phyloP scores from a whole-genome alignment of 2,888 invertebrate genomes.

The Acrobasis consociella region DNA sequence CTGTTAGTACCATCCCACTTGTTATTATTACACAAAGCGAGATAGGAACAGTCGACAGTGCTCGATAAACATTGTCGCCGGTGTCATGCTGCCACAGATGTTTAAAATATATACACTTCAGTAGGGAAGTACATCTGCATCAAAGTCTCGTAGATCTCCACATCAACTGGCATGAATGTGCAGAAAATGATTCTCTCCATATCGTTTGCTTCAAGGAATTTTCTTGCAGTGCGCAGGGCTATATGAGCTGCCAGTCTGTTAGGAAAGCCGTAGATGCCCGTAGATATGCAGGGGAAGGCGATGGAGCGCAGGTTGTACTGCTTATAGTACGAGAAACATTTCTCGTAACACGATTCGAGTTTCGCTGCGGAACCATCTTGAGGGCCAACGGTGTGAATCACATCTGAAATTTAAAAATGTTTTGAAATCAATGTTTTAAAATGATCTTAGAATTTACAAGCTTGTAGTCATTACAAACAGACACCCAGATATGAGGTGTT shows the following conservation, averaged over 20 bases:
- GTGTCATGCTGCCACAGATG: too few relatives aligned
- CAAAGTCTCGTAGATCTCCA: conserved; percentile 86
- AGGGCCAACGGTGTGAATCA: conserved; percentile 96
- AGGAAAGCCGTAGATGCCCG: conserved; percentile 95
- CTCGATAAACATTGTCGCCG: too few relatives aligned
- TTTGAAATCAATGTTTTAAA: not conserved
- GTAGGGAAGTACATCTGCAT: conserved; percentile 88
- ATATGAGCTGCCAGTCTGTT: conserved; percentile 89
- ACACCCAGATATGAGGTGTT: too few relatives aligned
- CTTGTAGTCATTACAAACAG: too few relatives aligned
- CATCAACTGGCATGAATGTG: conserved; percentile 88
- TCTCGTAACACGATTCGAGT: conserved; percentile 87
- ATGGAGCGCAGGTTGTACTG: conserved; percentile 84
- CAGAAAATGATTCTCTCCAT: conserved; percentile 91
- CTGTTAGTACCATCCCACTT: too few relatives aligned
- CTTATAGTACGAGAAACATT: conserved; percentile 82
- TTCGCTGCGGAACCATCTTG: conserved; percentile 85
- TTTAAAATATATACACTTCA: conserved; percentile 7
- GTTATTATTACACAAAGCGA: too few relatives aligned
- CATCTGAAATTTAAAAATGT: conserved; percentile 82
- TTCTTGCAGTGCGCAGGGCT: conserved; percentile 85
- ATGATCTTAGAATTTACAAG: too few relatives aligned
- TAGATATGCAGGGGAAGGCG: conserved; percentile 95
- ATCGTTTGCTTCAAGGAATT: conserved; percentile 81
- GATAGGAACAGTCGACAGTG: too few relatives aligned